These are phyloP conservation scores for Polymixis lichenea DNA, from an alignment of 2,888 invertebrate genomes.

Conservation along the genomic window DNA sequence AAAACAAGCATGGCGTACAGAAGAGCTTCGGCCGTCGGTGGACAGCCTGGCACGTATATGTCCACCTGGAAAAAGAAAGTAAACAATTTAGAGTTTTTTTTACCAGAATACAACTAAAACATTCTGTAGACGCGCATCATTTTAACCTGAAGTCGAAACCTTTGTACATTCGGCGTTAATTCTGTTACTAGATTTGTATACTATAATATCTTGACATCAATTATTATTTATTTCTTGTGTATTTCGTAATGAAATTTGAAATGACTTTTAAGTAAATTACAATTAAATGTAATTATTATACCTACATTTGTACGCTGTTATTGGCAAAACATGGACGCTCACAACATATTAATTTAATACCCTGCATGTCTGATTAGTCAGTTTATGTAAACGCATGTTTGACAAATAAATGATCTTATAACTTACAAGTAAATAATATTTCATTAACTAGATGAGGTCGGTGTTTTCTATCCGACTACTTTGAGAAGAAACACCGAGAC, in stretches of 20 bases:
- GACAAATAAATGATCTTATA: no score
- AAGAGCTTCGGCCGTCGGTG: slow-evolving; percentile 98
- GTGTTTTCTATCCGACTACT: not conserved
- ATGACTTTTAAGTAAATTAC: no score
- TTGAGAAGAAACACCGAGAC: not conserved
- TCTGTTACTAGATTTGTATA: no score
- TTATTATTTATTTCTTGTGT: no score
- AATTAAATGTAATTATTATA: no score
- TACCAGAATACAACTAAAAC: not conserved
- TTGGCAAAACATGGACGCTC: no score
- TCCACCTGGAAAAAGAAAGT: slow-evolving; percentile 87
- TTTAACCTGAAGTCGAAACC: not conserved
- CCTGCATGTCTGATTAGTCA: no score
- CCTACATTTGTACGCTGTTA: no score
- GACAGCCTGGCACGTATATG: slow-evolving; percentile 98
- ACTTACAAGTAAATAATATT: not conserved
- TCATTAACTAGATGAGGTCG: not conserved
- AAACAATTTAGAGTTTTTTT: not conserved
- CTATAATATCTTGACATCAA: no score
- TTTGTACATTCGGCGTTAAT: not conserved
- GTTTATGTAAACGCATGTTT: no score
- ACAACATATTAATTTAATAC: no score
- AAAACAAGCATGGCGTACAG: slow-evolving; percentile 96
- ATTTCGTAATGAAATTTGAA: no score
- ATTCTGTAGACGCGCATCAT: not conserved